Evolutionary conservation across 2,888 invertebrate genomes (phyloP).

Genomic region (Argyresthia albistria): DNA sequence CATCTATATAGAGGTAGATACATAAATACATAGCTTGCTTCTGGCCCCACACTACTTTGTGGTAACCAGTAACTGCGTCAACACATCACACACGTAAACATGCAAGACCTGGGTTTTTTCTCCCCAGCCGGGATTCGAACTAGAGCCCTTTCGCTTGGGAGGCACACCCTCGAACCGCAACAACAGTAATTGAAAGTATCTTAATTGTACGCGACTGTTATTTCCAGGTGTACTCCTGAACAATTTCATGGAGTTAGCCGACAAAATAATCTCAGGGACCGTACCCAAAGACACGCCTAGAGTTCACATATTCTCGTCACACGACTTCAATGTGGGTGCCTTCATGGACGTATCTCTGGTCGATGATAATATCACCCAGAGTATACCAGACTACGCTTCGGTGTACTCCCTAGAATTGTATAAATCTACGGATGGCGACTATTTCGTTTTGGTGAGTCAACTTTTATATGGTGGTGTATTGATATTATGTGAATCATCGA

Average conservation of each 20-base stretch:
- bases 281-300: constrained; percentile 21
- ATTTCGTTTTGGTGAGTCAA: constrained; percentile 42
- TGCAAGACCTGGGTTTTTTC: too few species aligned
- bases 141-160: too few species aligned
- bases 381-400: constrained; percentile 50
- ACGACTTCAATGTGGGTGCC: constrained; percentile 57
- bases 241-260: constrained; percentile 37
- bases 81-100: too few species aligned
- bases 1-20: too few species aligned
- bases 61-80: too few species aligned
- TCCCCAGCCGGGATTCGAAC: too few species aligned
- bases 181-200: too few species aligned
- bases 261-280: constrained; percentile 30
- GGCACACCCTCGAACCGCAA: too few species aligned
- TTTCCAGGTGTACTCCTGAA: constrained; percentile 43
- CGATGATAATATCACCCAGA: constrained; percentile 19
- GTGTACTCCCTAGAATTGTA: constrained; percentile 48
- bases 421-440: constrained; percentile 27
- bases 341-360: constrained; percentile 46
- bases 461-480: neutral
- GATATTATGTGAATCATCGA: too few species aligned
- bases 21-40: too few species aligned
- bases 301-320: constrained; percentile 39
- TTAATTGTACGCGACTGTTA: too few species aligned
- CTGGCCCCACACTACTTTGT: too few species aligned